phyloP scores from a whole-genome alignment of 1,140 invertebrate genomes.

The Riptortus pedestris region DNA sequence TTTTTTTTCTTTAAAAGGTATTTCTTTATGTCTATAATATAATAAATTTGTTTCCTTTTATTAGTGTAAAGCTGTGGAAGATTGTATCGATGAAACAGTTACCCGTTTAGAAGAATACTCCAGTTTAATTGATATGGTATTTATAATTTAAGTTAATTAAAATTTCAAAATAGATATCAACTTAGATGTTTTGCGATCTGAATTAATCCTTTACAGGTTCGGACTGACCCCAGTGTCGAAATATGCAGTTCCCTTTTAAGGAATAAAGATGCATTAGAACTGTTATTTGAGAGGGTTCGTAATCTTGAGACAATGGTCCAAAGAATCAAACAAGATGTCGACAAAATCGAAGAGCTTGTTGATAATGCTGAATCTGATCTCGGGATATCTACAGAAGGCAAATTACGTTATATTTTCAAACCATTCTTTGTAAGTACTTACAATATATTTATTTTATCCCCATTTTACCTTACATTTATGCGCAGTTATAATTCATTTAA shows the following conservation, averaged over 20 bases:
- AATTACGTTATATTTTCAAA: slow-evolving; percentile 19
- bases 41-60: neutral
- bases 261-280: slow-evolving; percentile 38
- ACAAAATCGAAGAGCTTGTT: slow-evolving; percentile 39
- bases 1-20: neutral
- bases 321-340: slow-evolving; percentile 38
- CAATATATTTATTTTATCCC: neutral
- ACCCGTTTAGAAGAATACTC: slow-evolving; percentile 42
- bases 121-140: slow-evolving; percentile 41
- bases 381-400: slow-evolving; percentile 25
- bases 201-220: slow-evolving; percentile 3
- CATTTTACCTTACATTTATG: neutral
- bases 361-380: slow-evolving; percentile 40
- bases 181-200: no score
- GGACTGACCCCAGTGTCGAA: slow-evolving; percentile 23
- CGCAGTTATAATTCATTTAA: neutral
- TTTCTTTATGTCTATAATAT: neutral
- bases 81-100: slow-evolving; percentile 43
- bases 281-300: slow-evolving; percentile 38
- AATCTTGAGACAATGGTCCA: slow-evolving; percentile 37
- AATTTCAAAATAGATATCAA: neutral
- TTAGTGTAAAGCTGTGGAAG: slow-evolving; percentile 40
- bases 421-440: slow-evolving; percentile 19
- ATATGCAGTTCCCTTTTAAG: slow-evolving; percentile 37
- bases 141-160: slow-evolving; percentile 31